Evolutionary conservation across 2,113 vertebrate genomes (phyloP).

Genomic region (Hippocampus barbouri): DNA sequence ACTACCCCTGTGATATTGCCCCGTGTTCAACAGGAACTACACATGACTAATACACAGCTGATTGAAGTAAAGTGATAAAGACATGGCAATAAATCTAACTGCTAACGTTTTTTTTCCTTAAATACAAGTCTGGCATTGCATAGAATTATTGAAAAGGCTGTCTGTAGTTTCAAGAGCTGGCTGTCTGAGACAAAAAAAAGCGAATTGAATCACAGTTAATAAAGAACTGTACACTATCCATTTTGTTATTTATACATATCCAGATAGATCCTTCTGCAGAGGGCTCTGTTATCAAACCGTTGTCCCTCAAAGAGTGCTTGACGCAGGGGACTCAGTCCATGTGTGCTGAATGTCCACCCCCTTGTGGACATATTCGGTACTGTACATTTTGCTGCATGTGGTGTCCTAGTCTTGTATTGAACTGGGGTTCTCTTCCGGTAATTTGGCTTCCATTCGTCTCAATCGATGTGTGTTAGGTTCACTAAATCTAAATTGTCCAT

Average conservation of each 20-base stretch:
- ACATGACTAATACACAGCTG: neutral
- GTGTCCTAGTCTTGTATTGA: neutral
- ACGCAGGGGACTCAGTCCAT: neutral
- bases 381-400: neutral
- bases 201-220: neutral
- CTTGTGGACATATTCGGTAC: neutral
- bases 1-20: neutral
- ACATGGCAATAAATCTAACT: neutral
- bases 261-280: neutral
- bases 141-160: neutral
- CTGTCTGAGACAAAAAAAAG: neutral
- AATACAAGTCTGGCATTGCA: neutral
- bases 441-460: neutral
- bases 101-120: neutral
- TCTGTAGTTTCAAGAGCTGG: neutral
- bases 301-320: neutral
- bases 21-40: neutral
- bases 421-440: neutral
- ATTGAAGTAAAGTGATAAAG: too few species aligned
- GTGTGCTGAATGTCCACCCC: slow-evolving; percentile 1
- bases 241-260: neutral
- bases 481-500: neutral
- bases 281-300: neutral
- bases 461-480: neutral
- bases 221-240: neutral